A percentile compares a stretch with the other conserved stretches of the same genome.
These are phyloP conservation scores for Leptinotarsa rubiginosa DNA, from an alignment of 2,888 invertebrate genomes.

Conservation along the genomic window DNA sequence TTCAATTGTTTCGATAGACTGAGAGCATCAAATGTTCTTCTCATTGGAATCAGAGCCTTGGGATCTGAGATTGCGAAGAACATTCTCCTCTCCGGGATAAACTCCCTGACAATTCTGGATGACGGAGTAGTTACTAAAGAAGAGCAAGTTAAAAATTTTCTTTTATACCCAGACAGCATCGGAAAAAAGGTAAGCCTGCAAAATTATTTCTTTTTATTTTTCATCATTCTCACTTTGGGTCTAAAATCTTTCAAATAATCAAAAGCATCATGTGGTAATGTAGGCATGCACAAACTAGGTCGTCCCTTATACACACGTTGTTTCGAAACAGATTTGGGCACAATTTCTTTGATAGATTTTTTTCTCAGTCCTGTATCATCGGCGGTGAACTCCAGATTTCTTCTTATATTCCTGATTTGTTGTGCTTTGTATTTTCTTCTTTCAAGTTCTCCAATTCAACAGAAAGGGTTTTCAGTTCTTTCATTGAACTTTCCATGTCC, in stretches of 20 bases:
- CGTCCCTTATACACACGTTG: conserved; percentile 27
- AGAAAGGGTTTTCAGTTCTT: conserved; percentile 58
- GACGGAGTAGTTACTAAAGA: conserved; percentile 76
- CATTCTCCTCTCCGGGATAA: conserved; percentile 91
- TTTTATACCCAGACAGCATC: conserved; percentile 77
- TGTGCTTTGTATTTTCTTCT: conserved; percentile 45
- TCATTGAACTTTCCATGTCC: conserved; percentile 66
- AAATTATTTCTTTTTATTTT: conserved; percentile 24
- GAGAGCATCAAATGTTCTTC: conserved; percentile 84
- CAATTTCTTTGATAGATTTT: conserved; percentile 18
- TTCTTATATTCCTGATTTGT: conserved; percentile 45
- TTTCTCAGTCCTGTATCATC: conserved; percentile 26
- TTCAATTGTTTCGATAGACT: conserved; percentile 64
- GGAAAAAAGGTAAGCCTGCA: conserved; percentile 77
- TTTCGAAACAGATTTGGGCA: conserved; percentile 10
- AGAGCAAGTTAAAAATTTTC: conserved; percentile 87
- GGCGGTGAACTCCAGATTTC: conserved; percentile 32
- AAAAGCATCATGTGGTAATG: conserved; percentile 35
- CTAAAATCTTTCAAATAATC: conserved; percentile 33
- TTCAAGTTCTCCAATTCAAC: conserved; percentile 47
- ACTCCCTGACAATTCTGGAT: conserved; percentile 88
- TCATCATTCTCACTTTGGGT: conserved; percentile 9
- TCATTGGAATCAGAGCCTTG: conserved; percentile 89
- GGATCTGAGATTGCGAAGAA: conserved; percentile 98
- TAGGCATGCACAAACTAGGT: conserved; percentile 33